Base-by-base conservation (phyloP, 2,113 vertebrate genomes). In the Alosa alosa region DNA sequence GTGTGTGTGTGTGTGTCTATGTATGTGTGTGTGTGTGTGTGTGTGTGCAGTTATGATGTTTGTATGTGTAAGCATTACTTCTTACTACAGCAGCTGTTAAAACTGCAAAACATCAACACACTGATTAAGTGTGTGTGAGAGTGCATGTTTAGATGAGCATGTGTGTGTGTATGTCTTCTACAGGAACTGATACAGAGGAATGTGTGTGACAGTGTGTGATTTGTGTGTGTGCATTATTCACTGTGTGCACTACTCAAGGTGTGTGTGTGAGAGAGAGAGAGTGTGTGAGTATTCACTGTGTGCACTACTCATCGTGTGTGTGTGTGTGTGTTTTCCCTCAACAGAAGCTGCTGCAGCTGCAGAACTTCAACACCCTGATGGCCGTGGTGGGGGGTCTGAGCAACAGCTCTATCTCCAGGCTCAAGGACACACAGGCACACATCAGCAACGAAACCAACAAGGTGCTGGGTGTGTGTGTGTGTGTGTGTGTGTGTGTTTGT, bases 321-420 rank as follows among this genome's bases (percentile, higher is more conserved):
- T 72, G 52, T 83, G 68, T 87, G 8, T 52, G 41, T 83, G 36
- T 84, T 7, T 85, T 41, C n/a, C 11, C 0, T 85, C 36, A 36
- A 52, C 93, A 98, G 97, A 96, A 96, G 72, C 95, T 98, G 86
- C 95, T 98, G 5, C 95, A 97, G 88, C 89, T 97, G 87, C 97
- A 98, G 94, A 98, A 98, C 90, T 98, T 98, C 91, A 98, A 98
- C 94, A 98, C 97, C 0, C 93, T 98, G 84, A 98, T 98, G 97
- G 97, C 97, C 0, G 97, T 98, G 84, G 96, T 98, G 3, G 97
- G 97, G 2, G 97, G 97, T 47, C 96, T 98, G 84, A 97, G 96
- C 87, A 97, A 98, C 93, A 97, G 96, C 92, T 97, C 97, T 88
- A 97, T 98, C 90, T 97, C 97, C 25, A 96, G 97, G 13, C 96